Evolutionary conservation across 1,140 invertebrate species (phyloP).

Genomic region (Sinella curviseta): DNA sequence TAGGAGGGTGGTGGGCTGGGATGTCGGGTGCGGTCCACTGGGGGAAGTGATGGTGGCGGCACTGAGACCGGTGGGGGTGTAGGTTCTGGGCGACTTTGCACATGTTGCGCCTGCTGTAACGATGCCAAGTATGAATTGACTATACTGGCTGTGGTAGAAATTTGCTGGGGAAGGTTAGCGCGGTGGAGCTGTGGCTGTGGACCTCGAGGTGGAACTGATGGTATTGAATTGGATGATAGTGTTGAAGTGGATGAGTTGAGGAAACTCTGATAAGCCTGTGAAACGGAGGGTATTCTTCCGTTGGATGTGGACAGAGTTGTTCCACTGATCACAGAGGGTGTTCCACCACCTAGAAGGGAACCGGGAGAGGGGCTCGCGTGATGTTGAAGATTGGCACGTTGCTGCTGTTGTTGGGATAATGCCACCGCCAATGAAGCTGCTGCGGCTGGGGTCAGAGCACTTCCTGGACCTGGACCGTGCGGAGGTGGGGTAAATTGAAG

Average conservation of each 20-base stretch:
- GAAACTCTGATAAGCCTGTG: not conserved
- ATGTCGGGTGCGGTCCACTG: not conserved
- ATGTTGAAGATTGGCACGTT: not conserved
- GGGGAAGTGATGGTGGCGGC: not conserved
- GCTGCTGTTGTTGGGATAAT: not conserved
- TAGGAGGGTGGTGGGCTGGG: constrained; percentile 1
- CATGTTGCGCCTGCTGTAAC: not conserved
- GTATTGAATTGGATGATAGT: not conserved
- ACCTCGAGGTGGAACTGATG: not conserved
- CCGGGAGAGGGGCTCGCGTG: no score
- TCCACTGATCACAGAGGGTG: not conserved
- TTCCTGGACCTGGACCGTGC: not conserved
- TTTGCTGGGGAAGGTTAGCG: not conserved
- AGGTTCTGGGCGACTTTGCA: not conserved
- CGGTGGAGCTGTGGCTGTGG: not conserved
- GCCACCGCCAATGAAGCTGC: not conserved
- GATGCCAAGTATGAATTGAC: constrained; percentile 7
- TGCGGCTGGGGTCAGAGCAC: not conserved
- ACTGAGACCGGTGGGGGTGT: not conserved
- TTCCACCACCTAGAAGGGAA: not conserved
- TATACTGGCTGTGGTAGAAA: not conserved
- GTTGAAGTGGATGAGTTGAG: constrained; percentile 8
- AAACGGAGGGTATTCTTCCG: not conserved
- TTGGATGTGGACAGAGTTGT: not conserved
- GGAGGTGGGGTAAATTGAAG: not conserved